Base-by-base conservation (phyloP, 2,888 invertebrate genomes). In the Adelognathus sp. region DNA sequence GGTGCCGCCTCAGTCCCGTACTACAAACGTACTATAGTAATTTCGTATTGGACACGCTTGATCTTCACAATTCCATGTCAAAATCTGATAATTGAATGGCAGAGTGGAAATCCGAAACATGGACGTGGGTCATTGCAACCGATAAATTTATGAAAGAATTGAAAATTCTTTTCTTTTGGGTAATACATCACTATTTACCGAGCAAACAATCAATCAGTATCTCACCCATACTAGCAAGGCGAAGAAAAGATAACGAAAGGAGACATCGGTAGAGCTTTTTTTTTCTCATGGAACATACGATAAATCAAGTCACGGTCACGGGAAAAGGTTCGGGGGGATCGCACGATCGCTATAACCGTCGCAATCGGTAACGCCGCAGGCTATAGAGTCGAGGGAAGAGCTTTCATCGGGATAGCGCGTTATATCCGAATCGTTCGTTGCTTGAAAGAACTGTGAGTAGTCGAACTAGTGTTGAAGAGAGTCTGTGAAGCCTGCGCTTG, bases 291-390 rank as follows among this genome's bases (percentile, higher is more conserved):
- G 73, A 70, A 18, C 36, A 44, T 11, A 50, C 29, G 16, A 41
- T 69, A 69, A 73, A 63, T 58, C 54, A 41, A 63, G 44, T 60
- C n/a, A n/a, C n/a, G 61, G 29, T 54, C 63, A 46, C 52, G 46
- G 61, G 61, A 31, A 63, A 46, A 14, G 46, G 14, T 31, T 33
- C 36, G 46, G 27, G 36, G 54, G 41, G 54, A 61, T 66, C 29
- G 33, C 31, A 39, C 58, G 54, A 44, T 69, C 21, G 44, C 70
- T 54, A 31, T 70, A 71, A 61, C 71, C 27, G 29, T 46, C 31
- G 39, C n/a, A 39, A 76, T 66, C 50, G 29, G 66, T 16, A 9
- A 36, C 14, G 36, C 63, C 29, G 24, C 29, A 41, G 9, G 64
- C 39, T 41, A 46, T 69, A 33, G 46, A n/a, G 52, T 21, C 33